Percentiles rank a stretch among this genome's conserved stretches.
Evolutionary conservation across 2,113 vertebrate species (phyloP).

Genomic region (Oncorhynchus keta): DNA sequence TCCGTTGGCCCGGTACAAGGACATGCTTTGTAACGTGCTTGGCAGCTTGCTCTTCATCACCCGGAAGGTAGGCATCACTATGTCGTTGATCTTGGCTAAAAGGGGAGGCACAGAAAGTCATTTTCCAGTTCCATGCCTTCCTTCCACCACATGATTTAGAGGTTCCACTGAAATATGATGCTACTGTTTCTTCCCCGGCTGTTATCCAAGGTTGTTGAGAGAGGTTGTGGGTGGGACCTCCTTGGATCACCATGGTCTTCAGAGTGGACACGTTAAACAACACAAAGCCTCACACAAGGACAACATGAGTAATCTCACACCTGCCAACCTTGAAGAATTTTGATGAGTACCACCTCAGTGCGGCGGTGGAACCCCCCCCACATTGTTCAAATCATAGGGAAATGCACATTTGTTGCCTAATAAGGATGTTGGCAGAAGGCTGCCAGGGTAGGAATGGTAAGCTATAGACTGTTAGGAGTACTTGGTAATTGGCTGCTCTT

Average conservation of each 20-base stretch:
- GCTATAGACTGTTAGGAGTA: no score
- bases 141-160: slow-evolving; percentile 37
- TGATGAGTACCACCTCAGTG: no score
- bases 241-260: slow-evolving; percentile 90
- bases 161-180: slow-evolving; percentile 47
- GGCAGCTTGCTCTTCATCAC: slow-evolving; percentile 93
- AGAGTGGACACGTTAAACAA: slow-evolving; percentile 84
- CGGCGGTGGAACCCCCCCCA: no score
- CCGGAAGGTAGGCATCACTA: slow-evolving; percentile 87
- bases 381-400: no score
- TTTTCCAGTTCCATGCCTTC: slow-evolving; percentile 21
- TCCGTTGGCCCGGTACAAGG: slow-evolving; percentile 92
- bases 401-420: slow-evolving; percentile 94
- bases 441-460: no score
- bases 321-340: slow-evolving; percentile 87
- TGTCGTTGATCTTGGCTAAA: slow-evolving; percentile 92
- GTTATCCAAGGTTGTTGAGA: slow-evolving; percentile 94
- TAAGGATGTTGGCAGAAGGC: no score
- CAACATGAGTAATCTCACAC: no score
- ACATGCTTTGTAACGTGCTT: slow-evolving; percentile 89
- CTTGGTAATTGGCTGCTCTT: no score
- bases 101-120: slow-evolving; percentile 46
- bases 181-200: slow-evolving; percentile 80
- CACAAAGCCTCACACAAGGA: background rate
- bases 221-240: slow-evolving; percentile 90